Percentiles rank a stretch among this genome's conserved stretches.
Conservation (phyloP, 2,113 vertebrate species). For the Pseudorasbora parva region DNA sequence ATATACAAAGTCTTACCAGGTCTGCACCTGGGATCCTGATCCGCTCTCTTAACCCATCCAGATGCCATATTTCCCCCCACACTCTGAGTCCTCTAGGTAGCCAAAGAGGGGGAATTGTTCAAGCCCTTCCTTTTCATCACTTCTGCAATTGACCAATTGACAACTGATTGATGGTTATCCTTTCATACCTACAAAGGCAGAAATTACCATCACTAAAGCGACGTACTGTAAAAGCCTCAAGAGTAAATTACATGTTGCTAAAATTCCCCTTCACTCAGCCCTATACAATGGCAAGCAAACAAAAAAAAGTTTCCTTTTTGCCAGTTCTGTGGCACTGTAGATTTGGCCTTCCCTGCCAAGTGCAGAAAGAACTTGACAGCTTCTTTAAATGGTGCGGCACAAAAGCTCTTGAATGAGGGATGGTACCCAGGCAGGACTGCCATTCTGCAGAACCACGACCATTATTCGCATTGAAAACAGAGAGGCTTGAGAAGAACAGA, state of each 20-base stretch:
- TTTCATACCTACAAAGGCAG: conserved; percentile 94
- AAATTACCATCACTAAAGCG: conserved; percentile 99
- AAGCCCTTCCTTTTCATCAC: conserved; percentile 92
- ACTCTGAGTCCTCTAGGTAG: conserved; percentile 89
- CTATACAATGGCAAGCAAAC: conserved; percentile 86
- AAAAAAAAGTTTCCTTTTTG: conserved; percentile 92
- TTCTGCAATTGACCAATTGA: conserved; percentile 98
- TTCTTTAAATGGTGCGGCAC: conserved; percentile 93
- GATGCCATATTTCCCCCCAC: conserved; percentile 85
- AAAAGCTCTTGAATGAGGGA: conserved; percentile 93
- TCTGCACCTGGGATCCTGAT: conserved; percentile 71
- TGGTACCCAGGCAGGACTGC: conserved; percentile 83
- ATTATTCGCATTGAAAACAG: conserved; percentile 84
- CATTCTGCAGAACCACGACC: conserved; percentile 77
- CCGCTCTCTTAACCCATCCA: conserved; percentile 79
- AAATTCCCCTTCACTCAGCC: conserved; percentile 88
- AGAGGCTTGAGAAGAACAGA: conserved; percentile 82
- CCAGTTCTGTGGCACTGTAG: conserved; percentile 90
- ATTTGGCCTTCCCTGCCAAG: conserved; percentile 91
- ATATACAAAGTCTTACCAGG: conserved; percentile 42
- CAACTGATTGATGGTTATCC: conserved; percentile 99
- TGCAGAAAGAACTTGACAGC: conserved; percentile 93
- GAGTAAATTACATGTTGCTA: conserved; percentile 99
- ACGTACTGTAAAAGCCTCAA: conserved; percentile 98
- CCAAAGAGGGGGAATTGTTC: conserved; percentile 88